These are phyloP conservation scores for Caenorhabditis latens DNA, from an alignment of 1,140 invertebrate genomes.

Conservation along the genomic window DNA sequence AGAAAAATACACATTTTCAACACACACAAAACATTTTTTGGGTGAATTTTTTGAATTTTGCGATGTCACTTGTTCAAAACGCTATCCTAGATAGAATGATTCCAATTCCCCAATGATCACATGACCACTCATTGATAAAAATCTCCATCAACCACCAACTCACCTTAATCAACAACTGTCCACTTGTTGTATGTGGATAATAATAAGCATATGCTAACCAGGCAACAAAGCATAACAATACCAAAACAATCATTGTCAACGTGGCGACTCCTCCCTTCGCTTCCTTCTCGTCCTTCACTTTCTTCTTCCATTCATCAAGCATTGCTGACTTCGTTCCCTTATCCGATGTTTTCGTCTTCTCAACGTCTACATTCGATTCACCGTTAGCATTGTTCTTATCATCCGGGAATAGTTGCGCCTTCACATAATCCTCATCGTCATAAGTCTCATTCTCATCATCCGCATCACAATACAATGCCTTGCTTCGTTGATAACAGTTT, in stretches of 20 bases:
- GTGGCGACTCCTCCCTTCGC: constrained; percentile 81
- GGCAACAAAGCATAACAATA: constrained; percentile 81
- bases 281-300: background rate
- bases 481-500: constrained; percentile 80
- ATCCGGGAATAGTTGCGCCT: background rate
- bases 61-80: too few species aligned
- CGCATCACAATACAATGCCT: constrained; percentile 56
- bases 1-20: too few species aligned
- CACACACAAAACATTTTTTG: too few species aligned
- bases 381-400: background rate
- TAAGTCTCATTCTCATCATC: constrained; percentile 49
- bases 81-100: too few species aligned
- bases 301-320: too few species aligned
- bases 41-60: too few species aligned
- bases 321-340: background rate
- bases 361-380: too few species aligned
- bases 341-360: too few species aligned
- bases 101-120: too few species aligned
- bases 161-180: constrained; percentile 95
- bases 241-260: constrained; percentile 83
- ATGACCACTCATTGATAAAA: too few species aligned
- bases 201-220: constrained; percentile 94
- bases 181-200: constrained; percentile 92
- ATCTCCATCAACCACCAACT: constrained; percentile 71
- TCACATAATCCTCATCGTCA: constrained; percentile 27